phyloP scores from a whole-genome alignment of 92 coral and sea anemone genomes.

The Porites cylindrica region DNA sequence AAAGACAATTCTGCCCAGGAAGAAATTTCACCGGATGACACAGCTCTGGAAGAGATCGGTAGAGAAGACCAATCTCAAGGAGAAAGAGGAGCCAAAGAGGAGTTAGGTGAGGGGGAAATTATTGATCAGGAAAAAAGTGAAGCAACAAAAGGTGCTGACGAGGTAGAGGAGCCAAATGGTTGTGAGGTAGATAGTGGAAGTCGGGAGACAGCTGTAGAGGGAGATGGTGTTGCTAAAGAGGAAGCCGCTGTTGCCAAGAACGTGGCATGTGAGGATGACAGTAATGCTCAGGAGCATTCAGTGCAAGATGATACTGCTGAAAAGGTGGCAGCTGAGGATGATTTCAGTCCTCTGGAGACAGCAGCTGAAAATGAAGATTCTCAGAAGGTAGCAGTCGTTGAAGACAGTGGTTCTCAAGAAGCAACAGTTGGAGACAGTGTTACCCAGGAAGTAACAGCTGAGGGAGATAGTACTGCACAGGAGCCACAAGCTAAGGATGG shows the following conservation, averaged over 20 bases:
- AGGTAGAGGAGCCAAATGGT: neutral
- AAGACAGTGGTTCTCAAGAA: constrained; percentile 21
- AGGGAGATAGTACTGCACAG: constrained; percentile 22
- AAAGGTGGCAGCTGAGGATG: constrained; percentile 5
- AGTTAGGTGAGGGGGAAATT: constrained; percentile 14
- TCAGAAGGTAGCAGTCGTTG: constrained; percentile 3
- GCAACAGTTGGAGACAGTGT: neutral
- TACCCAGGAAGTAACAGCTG: constrained; percentile 9
- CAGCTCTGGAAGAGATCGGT: neutral
- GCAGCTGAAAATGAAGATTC: neutral
- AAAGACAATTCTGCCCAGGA: neutral
- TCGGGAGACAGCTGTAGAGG: constrained; percentile 5
- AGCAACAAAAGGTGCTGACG: no score
- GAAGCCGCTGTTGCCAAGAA: constrained; percentile 11
- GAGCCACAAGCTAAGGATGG: neutral
- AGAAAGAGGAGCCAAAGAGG: neutral
- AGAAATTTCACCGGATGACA: neutral
- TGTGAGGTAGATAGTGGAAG: neutral
- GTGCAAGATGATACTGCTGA: neutral
- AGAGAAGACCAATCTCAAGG: constrained; percentile 10
- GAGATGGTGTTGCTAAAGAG: no score
- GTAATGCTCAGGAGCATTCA: no score
- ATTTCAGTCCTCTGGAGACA: constrained; percentile 12
- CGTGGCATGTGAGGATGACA: neutral
- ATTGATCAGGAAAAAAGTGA: neutral